phyloP scores from a whole-genome alignment of 2,888 invertebrate species.

The Amblyteles armatorius region DNA sequence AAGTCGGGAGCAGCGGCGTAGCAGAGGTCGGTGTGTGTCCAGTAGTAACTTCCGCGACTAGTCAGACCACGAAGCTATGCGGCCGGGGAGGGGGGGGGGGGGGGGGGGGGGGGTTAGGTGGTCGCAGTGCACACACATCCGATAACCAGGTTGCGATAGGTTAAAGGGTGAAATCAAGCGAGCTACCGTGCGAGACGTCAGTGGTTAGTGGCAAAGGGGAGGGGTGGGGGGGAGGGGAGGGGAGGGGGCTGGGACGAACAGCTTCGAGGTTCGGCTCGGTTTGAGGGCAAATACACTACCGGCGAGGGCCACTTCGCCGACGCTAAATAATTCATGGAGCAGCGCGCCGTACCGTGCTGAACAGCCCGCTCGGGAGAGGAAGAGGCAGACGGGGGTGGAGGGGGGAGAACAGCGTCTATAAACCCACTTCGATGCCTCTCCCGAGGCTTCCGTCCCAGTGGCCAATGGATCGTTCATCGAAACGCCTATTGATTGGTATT shows the following conservation, averaged over 20 bases:
- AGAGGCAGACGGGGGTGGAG: constrained; percentile 4
- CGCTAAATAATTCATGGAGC: constrained; percentile 81
- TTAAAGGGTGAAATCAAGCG: constrained; percentile 76
- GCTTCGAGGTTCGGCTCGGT: constrained; percentile 68
- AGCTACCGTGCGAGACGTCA: constrained; percentile 56
- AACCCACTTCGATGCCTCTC: constrained; percentile 39
- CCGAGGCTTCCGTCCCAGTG: constrained; percentile 68
- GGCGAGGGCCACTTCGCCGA: constrained; percentile 77
- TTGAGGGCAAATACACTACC: constrained; percentile 75
- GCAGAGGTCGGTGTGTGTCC: neutral
- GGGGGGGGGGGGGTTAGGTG: constrained; percentile 10
- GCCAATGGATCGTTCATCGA: constrained; percentile 75
- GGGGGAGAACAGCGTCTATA: constrained; percentile 3
- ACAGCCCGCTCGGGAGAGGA: constrained; percentile 28
- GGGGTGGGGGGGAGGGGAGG: neutral
- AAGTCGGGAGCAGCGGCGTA: neutral
- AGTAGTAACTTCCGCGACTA: constrained; percentile 42
- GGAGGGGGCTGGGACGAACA: constrained; percentile 28
- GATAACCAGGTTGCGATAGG: constrained; percentile 69
- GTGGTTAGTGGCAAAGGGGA: constrained; percentile 14
- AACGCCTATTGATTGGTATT: constrained; percentile 75
- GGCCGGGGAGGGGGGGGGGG: constrained; percentile 11
- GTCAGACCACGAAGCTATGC: constrained; percentile 42
- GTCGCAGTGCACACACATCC: constrained; percentile 31
- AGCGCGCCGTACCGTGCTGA: constrained; percentile 55